Conservation (phyloP, 2,113 vertebrate genomes). For the Datnioides undecimradiatus region DNA sequence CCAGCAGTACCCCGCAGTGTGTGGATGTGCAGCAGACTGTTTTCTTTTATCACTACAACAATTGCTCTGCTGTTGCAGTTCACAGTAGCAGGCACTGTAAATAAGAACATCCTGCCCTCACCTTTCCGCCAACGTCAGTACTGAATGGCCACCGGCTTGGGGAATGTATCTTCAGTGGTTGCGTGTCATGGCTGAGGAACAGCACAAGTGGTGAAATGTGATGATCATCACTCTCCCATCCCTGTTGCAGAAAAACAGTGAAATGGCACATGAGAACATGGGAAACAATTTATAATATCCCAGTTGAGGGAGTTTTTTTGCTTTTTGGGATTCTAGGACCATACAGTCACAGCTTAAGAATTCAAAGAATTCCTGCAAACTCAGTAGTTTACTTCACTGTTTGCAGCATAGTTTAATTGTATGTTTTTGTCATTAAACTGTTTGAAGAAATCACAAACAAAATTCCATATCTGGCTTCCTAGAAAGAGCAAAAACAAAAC, state of each 20-base stretch:
- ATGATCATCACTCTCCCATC: not conserved
- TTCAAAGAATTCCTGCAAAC: not conserved
- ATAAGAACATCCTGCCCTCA: conserved; percentile 77
- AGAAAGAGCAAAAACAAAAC: not conserved
- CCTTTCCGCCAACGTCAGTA: conserved; percentile 58
- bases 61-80: conserved; percentile 53
- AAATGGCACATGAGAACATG: conserved; percentile 29
- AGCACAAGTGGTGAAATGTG: not conserved
- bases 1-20: conserved; percentile 63
- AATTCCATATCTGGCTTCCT: not conserved
- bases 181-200: not conserved
- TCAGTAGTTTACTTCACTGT: not conserved
- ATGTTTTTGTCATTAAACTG: not conserved
- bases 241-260: conserved; percentile 2
- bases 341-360: conserved; percentile 29
- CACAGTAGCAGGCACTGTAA: conserved; percentile 58
- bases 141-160: conserved; percentile 20
- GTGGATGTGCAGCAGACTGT: conserved; percentile 81
- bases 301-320: not conserved
- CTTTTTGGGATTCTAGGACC: not conserved
- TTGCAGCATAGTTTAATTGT: not conserved
- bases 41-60: conserved; percentile 76
- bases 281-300: conserved; percentile 20
- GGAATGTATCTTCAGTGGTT: not conserved
- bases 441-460: not conserved